Percentiles rank a stretch among this genome's conserved stretches.
phyloP scores from a whole-genome alignment of 2,113 vertebrate species.

The Festucalex cinctus region DNA sequence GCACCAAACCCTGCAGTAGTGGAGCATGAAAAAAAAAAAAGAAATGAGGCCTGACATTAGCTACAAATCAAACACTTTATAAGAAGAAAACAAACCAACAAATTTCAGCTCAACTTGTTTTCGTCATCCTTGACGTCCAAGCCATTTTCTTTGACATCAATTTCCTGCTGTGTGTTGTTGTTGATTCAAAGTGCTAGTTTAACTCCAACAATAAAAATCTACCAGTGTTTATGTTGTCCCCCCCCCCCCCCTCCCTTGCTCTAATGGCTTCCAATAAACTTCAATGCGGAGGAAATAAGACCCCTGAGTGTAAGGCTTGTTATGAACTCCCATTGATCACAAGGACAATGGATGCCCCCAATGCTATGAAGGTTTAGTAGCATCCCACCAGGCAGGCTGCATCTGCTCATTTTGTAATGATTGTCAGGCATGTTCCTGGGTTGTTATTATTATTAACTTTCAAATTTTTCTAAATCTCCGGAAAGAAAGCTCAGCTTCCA shows the following conservation, averaged over 20 bases:
- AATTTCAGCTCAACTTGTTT: neutral
- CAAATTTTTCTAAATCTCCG: neutral
- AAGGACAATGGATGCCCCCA: neutral
- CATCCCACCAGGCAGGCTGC: neutral
- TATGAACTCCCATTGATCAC: neutral
- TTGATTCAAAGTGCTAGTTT: neutral
- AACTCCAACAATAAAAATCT: neutral
- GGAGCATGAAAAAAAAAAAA: neutral
- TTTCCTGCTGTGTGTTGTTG: neutral
- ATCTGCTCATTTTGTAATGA: neutral
- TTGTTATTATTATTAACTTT: neutral
- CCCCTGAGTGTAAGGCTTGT: neutral
- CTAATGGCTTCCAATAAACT: conserved; percentile 4
- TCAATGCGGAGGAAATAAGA: neutral
- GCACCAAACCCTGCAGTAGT: conserved; percentile 1
- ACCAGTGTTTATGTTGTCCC: conserved; percentile 6
- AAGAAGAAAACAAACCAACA: neutral
- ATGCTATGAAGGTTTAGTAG: neutral
- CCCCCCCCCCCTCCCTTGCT: too few species aligned
- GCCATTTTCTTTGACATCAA: neutral
- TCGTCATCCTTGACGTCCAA: neutral
- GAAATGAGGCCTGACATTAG: neutral
- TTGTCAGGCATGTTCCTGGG: neutral
- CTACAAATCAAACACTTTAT: neutral
- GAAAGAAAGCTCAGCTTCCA: neutral